Conservation (phyloP, 2,888 invertebrate species). For the Yponomeuta malinellus region DNA sequence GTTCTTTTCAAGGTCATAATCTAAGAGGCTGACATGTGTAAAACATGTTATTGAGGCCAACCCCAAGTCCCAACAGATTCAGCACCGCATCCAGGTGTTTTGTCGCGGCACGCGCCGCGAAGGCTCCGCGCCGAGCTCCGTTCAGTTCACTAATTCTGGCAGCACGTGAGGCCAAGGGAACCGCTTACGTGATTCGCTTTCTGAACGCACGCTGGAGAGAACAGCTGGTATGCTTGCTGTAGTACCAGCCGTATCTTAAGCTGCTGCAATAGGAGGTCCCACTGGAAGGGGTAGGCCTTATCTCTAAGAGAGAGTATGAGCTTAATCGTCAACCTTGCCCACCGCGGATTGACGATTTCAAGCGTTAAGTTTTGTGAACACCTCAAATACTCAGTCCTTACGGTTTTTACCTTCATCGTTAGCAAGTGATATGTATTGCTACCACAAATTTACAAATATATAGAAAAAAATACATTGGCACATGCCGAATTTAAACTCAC, state of each 20-base stretch:
- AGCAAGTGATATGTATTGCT: too few species aligned
- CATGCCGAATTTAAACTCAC: too few species aligned
- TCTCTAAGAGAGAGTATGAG: background rate
- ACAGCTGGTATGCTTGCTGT: background rate
- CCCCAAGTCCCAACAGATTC: background rate
- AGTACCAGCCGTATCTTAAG: background rate
- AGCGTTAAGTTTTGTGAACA: too few species aligned
- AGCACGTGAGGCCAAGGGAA: background rate
- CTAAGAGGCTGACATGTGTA: background rate
- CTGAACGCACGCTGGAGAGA: background rate
- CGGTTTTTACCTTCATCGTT: too few species aligned
- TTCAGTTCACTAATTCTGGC: background rate
- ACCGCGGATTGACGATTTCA: background rate
- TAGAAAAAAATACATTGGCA: too few species aligned
- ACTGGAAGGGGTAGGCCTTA: background rate
- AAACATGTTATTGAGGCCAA: background rate
- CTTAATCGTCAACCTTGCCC: background rate
- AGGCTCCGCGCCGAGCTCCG: background rate
- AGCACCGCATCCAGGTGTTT: background rate
- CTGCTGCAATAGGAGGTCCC: background rate
- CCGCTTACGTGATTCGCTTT: slow-evolving; percentile 1
- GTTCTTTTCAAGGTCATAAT: too few species aligned
- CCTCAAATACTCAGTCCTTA: too few species aligned
- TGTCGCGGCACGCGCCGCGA: background rate
- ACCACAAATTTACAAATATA: too few species aligned